Evolutionary conservation across 2,888 invertebrate species (phyloP).

Genomic region (Argyresthia goedartella): DNA sequence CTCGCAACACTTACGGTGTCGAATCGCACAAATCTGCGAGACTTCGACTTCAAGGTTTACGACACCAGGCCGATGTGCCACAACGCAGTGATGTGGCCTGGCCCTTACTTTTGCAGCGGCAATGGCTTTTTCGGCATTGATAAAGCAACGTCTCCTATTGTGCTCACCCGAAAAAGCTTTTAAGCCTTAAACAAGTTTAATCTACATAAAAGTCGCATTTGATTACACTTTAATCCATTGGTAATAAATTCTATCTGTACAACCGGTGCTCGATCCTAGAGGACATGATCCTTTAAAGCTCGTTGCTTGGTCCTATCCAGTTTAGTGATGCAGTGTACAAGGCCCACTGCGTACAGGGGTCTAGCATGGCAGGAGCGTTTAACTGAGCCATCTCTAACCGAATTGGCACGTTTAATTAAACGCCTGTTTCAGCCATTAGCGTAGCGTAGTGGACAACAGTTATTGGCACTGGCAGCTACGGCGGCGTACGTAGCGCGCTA

Average conservation of each 20-base stretch:
- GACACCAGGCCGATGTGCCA: too few species aligned
- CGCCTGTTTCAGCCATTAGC: slow-evolving; percentile 53
- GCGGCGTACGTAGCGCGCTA: slow-evolving; percentile 11
- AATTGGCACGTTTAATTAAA: slow-evolving; percentile 60
- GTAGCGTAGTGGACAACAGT: slow-evolving; percentile 38
- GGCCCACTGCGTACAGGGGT: slow-evolving; percentile 16
- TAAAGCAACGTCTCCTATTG: not conserved
- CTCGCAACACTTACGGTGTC: too few species aligned
- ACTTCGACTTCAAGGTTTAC: too few species aligned
- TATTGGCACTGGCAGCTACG: slow-evolving; percentile 33
- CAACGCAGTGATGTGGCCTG: too few species aligned
- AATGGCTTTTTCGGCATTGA: slow-evolving; percentile 1
- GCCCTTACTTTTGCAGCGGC: not conserved
- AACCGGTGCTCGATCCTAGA: not conserved
- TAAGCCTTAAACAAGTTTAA: not conserved
- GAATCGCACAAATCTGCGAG: too few species aligned
- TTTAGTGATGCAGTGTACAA: slow-evolving; percentile 17
- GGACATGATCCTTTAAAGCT: slow-evolving; percentile 3
- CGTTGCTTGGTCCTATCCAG: not conserved
- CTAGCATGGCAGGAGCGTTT: slow-evolving; percentile 28
- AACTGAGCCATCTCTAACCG: slow-evolving; percentile 37
- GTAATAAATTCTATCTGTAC: slow-evolving; percentile 2
- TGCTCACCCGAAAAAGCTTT: too few species aligned
- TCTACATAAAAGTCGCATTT: not conserved
- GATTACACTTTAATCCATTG: slow-evolving; percentile 1